Conservation (phyloP, 1,140 invertebrate genomes). For the Vollenhovia emeryi region DNA sequence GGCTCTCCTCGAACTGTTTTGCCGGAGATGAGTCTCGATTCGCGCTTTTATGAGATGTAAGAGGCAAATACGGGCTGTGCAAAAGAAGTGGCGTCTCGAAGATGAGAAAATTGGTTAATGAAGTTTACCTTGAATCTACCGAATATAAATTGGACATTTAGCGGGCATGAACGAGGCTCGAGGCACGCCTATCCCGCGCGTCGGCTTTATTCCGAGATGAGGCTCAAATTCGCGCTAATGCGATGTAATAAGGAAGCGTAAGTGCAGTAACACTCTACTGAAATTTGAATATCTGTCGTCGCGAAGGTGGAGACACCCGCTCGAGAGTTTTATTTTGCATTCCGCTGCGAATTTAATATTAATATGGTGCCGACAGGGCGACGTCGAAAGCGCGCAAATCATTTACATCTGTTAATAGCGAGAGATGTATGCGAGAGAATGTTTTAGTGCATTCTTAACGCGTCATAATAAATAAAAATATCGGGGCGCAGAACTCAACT, state of each 20-base stretch:
- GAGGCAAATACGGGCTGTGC: constrained; percentile 19
- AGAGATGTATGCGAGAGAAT: neutral
- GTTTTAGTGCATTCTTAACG: constrained; percentile 25
- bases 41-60: constrained; percentile 26
- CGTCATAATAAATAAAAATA: constrained; percentile 23
- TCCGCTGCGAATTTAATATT: constrained; percentile 36
- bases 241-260: constrained; percentile 39
- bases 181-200: neutral
- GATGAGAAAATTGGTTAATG: constrained; percentile 42
- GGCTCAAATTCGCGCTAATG: constrained; percentile 32
- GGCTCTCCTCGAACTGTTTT: constrained; percentile 8
- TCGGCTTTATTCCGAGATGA: constrained; percentile 12
- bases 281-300: constrained; percentile 42
- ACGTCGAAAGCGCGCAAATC: neutral
- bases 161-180: constrained; percentile 16
- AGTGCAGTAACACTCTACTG: constrained; percentile 26
- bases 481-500: neutral
- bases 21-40: constrained; percentile 17
- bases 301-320: neutral
- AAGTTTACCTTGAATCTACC: constrained; percentile 29
- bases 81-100: neutral
- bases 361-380: constrained; percentile 13
- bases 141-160: constrained; percentile 50
- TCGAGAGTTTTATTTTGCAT: constrained; percentile 21
- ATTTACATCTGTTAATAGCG: constrained; percentile 22